Conservation (phyloP, 2,888 invertebrate genomes). For the Athalia cordata region DNA sequence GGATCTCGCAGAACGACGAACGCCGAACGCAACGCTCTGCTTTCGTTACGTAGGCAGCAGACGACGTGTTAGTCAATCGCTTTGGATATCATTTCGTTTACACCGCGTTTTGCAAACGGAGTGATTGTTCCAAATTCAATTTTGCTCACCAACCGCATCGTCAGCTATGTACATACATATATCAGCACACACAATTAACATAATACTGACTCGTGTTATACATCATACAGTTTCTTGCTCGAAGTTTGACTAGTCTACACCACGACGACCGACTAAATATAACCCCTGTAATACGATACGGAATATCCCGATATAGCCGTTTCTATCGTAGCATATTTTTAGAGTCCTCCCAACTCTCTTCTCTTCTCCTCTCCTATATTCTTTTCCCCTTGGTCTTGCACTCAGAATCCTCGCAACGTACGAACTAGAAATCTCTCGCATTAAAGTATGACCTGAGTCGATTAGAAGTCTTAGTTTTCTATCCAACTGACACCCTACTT, state of each 20-base stretch:
- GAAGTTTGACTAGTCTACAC: background rate
- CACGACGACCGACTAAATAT: slow-evolving; percentile 52
- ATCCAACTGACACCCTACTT: no score
- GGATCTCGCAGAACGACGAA: slow-evolving; percentile 42
- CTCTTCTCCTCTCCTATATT: background rate
- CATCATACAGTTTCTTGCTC: background rate
- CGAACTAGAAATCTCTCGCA: slow-evolving; percentile 1
- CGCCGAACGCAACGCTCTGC: background rate
- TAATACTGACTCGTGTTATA: background rate
- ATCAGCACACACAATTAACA: no score
- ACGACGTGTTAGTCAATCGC: background rate
- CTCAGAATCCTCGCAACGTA: background rate
- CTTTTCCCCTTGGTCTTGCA: background rate
- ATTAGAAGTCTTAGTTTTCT: no score
- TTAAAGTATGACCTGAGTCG: background rate
- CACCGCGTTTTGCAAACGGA: background rate
- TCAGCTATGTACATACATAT: no score
- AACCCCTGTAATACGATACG: slow-evolving; percentile 68
- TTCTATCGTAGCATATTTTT: slow-evolving; percentile 59
- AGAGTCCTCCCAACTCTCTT: slow-evolving; percentile 44
- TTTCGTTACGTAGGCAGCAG: slow-evolving; percentile 2
- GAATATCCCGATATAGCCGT: slow-evolving; percentile 70
- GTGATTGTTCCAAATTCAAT: background rate
- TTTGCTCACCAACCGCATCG: background rate
- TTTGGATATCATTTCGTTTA: background rate